Evolutionary conservation across 2,888 invertebrate genomes (phyloP).

Genomic region (Eupithecia vulgata): DNA sequence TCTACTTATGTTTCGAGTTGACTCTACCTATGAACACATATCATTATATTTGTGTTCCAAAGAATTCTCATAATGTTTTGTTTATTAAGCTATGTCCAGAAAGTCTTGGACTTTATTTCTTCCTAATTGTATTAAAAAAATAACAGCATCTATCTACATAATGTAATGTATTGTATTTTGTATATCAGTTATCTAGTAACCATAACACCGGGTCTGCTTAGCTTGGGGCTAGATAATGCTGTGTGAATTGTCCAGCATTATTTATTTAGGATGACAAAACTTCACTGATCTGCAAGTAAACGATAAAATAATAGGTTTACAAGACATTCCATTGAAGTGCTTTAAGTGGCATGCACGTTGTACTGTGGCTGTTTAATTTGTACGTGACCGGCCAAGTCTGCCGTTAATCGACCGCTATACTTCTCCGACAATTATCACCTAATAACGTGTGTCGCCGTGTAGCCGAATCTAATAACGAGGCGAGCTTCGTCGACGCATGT

Average conservation of each 20-base stretch:
- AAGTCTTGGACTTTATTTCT: background rate
- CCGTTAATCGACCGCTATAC: slow-evolving; percentile 81
- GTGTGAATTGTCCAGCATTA: too few relatives aligned
- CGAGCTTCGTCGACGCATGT: slow-evolving; percentile 65
- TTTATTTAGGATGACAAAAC: background rate
- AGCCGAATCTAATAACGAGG: slow-evolving; percentile 76
- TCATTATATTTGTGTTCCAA: background rate
- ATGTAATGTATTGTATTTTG: too few relatives aligned
- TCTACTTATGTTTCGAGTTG: slow-evolving; percentile 41
- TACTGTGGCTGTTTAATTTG: slow-evolving; percentile 65
- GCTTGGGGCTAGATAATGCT: too few relatives aligned
- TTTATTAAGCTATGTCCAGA: background rate
- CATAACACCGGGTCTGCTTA: too few relatives aligned
- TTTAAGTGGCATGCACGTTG: slow-evolving; percentile 53
- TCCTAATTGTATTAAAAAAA: too few relatives aligned
- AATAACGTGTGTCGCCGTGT: slow-evolving; percentile 74
- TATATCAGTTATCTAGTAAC: too few relatives aligned
- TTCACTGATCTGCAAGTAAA: slow-evolving; percentile 23
- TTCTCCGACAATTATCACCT: slow-evolving; percentile 78
- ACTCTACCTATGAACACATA: slow-evolving; percentile 25
- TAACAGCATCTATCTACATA: too few relatives aligned
- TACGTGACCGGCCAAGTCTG: slow-evolving; percentile 58
- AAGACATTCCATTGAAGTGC: slow-evolving; percentile 42
- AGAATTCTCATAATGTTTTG: background rate
- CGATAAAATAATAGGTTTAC: slow-evolving; percentile 44